Evolutionary conservation across 2,888 invertebrate genomes (phyloP), one percentile per base, ranked within the genome.

Genomic region (Drosophila planitibia): DNA sequence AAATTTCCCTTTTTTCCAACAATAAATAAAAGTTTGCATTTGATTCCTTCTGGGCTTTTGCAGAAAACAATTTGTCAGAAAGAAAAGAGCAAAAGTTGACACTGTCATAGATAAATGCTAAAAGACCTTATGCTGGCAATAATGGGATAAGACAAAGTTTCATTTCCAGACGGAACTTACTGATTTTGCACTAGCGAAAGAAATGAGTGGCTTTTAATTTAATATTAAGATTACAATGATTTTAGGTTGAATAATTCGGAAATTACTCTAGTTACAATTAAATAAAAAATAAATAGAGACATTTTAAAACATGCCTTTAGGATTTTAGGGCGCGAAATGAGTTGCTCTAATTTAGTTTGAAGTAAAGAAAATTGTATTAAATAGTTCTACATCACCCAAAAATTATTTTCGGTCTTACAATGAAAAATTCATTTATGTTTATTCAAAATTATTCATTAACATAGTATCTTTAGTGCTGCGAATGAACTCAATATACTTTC

Each of bases 61-160:
- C 54, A 55, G 35, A 69, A 84, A 76, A 82, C 83, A 89, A 87
- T 87, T 90, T 90, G 81, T 85, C 81, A 81, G 58, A 61, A 62
- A 67, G 78, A 70, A 78, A 70, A 65, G 57, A 66, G 66, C 35
- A 72, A 77, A 83, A 87, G 69, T 87, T 70, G 47, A 52, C 54
- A 59, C 47, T 64, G 16, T 58, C 22, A 19, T 22, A 66, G 39
- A 75, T 62, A 79, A 63, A 64, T 64, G 47, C 19, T 33, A 51
- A 22, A 33, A 2, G 5, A 32, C 33, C 37, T 52, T 33, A 52
- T 52, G 39, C 37, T 14, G 19, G 37, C n/a, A 59, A 44, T 30
- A 59, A 70, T 47, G 22, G 37, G 12, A 49, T 39, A 7, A 22
- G 37, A 30, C 32, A 28, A 25, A 54, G 19, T 60, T 70, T 39